Base-by-base conservation (phyloP, 2,797 vertebrate species). In the Apogon talboti region DNA sequence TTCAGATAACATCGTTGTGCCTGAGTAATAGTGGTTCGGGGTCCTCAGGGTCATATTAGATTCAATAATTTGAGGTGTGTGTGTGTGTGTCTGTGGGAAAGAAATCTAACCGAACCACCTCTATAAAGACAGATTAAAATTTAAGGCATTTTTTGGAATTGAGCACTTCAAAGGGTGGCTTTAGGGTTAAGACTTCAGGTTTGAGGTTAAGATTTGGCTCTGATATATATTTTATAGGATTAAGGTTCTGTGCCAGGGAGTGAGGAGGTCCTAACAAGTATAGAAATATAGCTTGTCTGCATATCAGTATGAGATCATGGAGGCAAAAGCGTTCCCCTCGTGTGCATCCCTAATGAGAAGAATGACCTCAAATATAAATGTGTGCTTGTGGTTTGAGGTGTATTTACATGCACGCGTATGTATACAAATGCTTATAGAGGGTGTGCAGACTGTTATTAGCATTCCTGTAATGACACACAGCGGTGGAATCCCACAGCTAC, bases 371-470 rank as follows among this genome's bases (percentile, higher is more conserved):
- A 44, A 65, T 76, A 38, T 52, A 66, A 76, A 69, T 67, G 51
- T 37, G 58, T 44, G 64, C 35, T 65, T 86, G 71, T 56, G 75
- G 70, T 71, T 66, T 66, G 52, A 78, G 55, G 47, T 63, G 59
- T 58, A 41, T 82, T 81, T 70, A 53, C 52, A 43, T 76, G 49
- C 60, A 60, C 37, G 9, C 66, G 62, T 58, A 64, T 68, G 54
- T 64, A 50, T 55, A 69, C 59, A 81, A 47, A 73, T 66, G 62
- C 66, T 70, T 76, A 54, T 68, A 48, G 53, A 57, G 62, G 44
- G 63, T 60, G 73, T 65, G 57, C 76, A 78, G 37, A 66, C 69
- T 64, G 67, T 63, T 76, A 84, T 84, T 82, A 82, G 57, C 60
- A 66, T 49, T 71, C 66, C 78, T 59, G 55, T 82, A 76, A 83